phyloP scores from a whole-genome alignment of 2,797 vertebrate species.

The Percopsis omiscomaycus region DNA sequence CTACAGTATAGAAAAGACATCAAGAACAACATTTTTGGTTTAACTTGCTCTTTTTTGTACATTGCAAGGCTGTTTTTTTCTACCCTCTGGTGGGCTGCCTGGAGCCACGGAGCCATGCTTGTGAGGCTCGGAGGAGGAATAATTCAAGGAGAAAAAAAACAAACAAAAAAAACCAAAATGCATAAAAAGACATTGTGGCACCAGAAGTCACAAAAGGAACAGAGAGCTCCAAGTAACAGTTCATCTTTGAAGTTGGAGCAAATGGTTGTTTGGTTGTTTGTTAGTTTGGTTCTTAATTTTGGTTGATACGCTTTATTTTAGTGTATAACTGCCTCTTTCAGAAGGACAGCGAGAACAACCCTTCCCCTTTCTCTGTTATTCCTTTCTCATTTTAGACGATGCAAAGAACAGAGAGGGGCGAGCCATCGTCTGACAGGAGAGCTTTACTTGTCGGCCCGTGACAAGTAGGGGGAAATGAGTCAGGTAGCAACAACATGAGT shows the following conservation, averaged over 20 bases:
- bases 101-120: constrained; percentile 86
- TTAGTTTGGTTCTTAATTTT: constrained; percentile 88
- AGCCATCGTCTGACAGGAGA: constrained; percentile 72
- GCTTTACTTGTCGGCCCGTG: constrained; percentile 70
- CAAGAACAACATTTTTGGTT: constrained; percentile 99
- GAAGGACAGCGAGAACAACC: constrained; percentile 77
- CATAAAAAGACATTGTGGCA: constrained; percentile 82
- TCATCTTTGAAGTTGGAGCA: constrained; percentile 85
- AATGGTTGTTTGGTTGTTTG: constrained; percentile 80
- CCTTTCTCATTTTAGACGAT: constrained; percentile 68
- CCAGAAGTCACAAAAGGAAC: constrained; percentile 87
- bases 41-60: constrained; percentile 99
- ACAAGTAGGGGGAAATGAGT: constrained; percentile 77
- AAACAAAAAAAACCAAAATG: constrained; percentile 59
- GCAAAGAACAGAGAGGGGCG: constrained; percentile 73
- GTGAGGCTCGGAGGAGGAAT: constrained; percentile 85
- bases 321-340: constrained; percentile 79
- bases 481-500: constrained; percentile 76
- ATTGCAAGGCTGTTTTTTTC: constrained; percentile 99
- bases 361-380: constrained; percentile 69
- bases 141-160: constrained; percentile 78
- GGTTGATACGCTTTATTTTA: constrained; percentile 82
- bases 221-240: constrained; percentile 83
- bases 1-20: constrained; percentile 99
- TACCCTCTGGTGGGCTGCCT: constrained; percentile 85